These are phyloP conservation scores for Callyntrura guangdongensis DNA, from an alignment of 2,888 invertebrate species.

Conservation along the genomic window DNA sequence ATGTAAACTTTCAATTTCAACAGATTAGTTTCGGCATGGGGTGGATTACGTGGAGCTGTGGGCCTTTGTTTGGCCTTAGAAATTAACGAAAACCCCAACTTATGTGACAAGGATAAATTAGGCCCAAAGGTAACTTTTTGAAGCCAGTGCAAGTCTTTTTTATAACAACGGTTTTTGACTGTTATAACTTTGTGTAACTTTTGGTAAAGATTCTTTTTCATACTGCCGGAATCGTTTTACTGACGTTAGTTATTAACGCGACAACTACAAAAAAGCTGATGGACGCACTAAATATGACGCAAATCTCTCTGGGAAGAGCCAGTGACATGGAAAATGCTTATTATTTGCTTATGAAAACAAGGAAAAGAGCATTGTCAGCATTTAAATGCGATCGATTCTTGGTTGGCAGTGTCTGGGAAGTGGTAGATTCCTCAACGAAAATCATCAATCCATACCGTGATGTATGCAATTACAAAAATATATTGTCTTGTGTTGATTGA, in stretches of 20 bases:
- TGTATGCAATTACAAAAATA: slow-evolving; percentile 71
- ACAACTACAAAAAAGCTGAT: slow-evolving; percentile 88
- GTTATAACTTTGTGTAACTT: neutral
- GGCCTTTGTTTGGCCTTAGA: slow-evolving; percentile 88
- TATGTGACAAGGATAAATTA: slow-evolving; percentile 78
- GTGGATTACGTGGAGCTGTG: slow-evolving; percentile 88
- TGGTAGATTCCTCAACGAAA: slow-evolving; percentile 88
- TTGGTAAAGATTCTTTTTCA: slow-evolving; percentile 87
- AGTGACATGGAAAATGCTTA: slow-evolving; percentile 88
- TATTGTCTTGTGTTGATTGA: neutral
- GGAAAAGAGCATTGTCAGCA: slow-evolving; percentile 88
- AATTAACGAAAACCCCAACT: slow-evolving; percentile 87
- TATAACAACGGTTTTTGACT: neutral
- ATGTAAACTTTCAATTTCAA: neutral
- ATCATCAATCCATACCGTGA: slow-evolving; percentile 89
- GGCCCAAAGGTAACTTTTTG: slow-evolving; percentile 83
- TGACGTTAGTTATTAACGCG: slow-evolving; percentile 88
- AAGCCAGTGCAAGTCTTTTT: neutral
- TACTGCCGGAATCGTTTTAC: slow-evolving; percentile 88
- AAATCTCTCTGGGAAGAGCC: slow-evolving; percentile 87
- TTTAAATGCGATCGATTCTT: slow-evolving; percentile 89
- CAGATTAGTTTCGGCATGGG: slow-evolving; percentile 88
- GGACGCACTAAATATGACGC: slow-evolving; percentile 87
- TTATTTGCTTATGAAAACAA: slow-evolving; percentile 87
- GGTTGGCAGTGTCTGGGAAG: slow-evolving; percentile 89